Evolutionary conservation across 2,888 invertebrate genomes (phyloP).

Genomic region (Melipona bicolor): DNA sequence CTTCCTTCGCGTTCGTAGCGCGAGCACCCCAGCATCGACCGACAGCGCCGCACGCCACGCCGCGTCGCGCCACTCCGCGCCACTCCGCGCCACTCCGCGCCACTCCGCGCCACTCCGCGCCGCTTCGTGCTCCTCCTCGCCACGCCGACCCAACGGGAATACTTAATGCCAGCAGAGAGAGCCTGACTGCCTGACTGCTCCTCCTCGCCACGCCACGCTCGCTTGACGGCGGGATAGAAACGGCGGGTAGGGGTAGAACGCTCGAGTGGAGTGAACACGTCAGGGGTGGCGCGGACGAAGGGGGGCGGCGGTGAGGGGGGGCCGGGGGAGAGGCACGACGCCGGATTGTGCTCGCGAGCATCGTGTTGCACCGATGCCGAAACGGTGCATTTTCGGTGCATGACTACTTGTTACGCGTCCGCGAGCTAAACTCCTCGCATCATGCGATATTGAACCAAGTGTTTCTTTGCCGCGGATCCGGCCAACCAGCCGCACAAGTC

Average conservation of each 20-base stretch:
- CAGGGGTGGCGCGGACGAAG: not conserved
- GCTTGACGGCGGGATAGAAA: conserved; percentile 78
- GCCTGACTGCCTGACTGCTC: conserved; percentile 76
- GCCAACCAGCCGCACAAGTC: not conserved
- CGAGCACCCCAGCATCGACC: conserved; percentile 79
- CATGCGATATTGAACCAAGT: conserved; percentile 52
- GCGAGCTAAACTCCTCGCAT: conserved; percentile 58
- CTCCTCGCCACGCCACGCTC: conserved; percentile 78
- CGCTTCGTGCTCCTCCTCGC: conserved; percentile 54
- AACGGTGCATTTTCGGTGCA: conserved; percentile 62
- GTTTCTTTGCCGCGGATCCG: conserved; percentile 33
- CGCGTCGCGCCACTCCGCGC: conserved; percentile 64
- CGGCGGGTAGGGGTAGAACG: conserved; percentile 39
- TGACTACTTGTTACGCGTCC: conserved; percentile 76
- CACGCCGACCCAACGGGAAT: conserved; percentile 80
- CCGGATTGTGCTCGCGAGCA: conserved; percentile 51
- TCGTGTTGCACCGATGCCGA: conserved; percentile 55
- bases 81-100: conserved; percentile 59
- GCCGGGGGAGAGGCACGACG: not conserved
- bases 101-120: conserved; percentile 63
- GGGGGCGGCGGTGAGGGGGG: not conserved
- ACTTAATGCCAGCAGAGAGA: conserved; percentile 79
- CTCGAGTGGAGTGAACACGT: conserved; percentile 22
- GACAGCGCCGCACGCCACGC: conserved; percentile 73
- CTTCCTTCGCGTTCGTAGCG: conserved; percentile 65